A percentile compares a stretch with the other conserved stretches of the same genome.
Conservation (phyloP, 1,140 invertebrate genomes). For the Acromyrmex echinatior region DNA sequence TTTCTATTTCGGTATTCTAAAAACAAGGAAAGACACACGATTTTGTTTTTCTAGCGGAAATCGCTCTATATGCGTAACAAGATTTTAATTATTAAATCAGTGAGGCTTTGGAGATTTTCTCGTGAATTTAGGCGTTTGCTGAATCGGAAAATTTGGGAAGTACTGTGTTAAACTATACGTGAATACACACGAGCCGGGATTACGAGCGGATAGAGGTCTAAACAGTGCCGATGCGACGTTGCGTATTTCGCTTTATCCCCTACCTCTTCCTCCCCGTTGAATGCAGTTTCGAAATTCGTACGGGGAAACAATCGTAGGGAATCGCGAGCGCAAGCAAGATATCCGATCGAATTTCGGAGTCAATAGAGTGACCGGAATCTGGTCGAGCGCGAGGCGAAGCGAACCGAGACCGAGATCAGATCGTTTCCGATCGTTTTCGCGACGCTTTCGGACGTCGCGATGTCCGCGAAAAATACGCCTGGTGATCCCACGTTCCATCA, state of each 20-base stretch:
- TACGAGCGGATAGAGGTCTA: constrained; percentile 22
- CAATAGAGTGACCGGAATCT: constrained; percentile 17
- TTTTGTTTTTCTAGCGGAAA: background rate
- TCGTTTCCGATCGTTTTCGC: background rate
- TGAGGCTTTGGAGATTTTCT: constrained; percentile 14
- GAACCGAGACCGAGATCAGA: background rate
- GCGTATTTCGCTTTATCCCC: constrained; percentile 3
- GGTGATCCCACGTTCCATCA: constrained; percentile 53
- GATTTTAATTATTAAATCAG: constrained; percentile 16
- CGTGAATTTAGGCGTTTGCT: background rate
- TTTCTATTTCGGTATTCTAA: background rate
- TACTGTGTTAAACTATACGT: constrained; percentile 26
- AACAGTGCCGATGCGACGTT: constrained; percentile 41
- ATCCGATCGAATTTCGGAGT: constrained; percentile 41
- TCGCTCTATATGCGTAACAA: background rate
- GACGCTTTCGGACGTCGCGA: constrained; percentile 5
- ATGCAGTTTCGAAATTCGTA: constrained; percentile 19
- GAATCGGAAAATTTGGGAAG: constrained; percentile 45
- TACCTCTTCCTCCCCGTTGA: too few relatives aligned
- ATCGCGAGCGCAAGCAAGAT: constrained; percentile 14
- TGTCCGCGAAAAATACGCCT: constrained; percentile 66
- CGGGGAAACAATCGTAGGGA: background rate
- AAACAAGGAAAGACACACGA: background rate
- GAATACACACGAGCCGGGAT: constrained; percentile 35
- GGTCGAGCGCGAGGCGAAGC: background rate